Conservation (phyloP, 2,888 invertebrate species). For the Leptura quadrifasciata region DNA sequence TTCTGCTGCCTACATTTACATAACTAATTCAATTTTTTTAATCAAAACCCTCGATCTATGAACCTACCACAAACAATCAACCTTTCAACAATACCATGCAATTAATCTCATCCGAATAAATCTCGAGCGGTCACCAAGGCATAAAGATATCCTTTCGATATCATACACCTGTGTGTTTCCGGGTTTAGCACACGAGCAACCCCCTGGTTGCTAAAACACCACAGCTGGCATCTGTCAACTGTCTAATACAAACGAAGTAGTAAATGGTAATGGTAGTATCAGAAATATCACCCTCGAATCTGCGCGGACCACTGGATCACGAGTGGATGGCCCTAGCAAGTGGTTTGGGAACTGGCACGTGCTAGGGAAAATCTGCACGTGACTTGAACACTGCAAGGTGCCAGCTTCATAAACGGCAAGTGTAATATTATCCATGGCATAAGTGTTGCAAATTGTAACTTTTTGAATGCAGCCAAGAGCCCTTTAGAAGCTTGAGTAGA, state of each 20-base stretch:
- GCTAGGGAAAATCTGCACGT: slow-evolving; percentile 72
- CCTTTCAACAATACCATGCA: slow-evolving; percentile 51
- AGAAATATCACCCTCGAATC: slow-evolving; percentile 42
- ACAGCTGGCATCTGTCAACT: slow-evolving; percentile 54
- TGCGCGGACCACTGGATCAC: slow-evolving; percentile 19
- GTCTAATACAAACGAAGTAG: slow-evolving; percentile 31
- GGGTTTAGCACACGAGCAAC: slow-evolving; percentile 47
- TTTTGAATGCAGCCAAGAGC: slow-evolving; percentile 46
- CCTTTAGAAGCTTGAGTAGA: neutral
- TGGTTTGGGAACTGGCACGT: slow-evolving; percentile 72
- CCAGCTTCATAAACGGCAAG: slow-evolving; percentile 49
- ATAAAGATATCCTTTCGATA: slow-evolving; percentile 66
- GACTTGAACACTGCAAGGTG: slow-evolving; percentile 67
- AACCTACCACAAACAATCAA: slow-evolving; percentile 54
- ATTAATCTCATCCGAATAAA: slow-evolving; percentile 56
- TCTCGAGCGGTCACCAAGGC: slow-evolving; percentile 64
- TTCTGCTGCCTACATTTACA: slow-evolving; percentile 46
- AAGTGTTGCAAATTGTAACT: slow-evolving; percentile 55
- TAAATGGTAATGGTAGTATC: slow-evolving; percentile 41
- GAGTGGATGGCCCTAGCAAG: slow-evolving; percentile 59
- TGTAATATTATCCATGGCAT: slow-evolving; percentile 49
- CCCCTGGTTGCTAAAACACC: slow-evolving; percentile 33
- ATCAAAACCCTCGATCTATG: slow-evolving; percentile 54
- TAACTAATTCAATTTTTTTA: slow-evolving; percentile 55
- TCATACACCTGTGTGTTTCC: slow-evolving; percentile 64